phyloP scores from a whole-genome alignment of 2,888 invertebrate genomes.

The Meloe dianella region DNA sequence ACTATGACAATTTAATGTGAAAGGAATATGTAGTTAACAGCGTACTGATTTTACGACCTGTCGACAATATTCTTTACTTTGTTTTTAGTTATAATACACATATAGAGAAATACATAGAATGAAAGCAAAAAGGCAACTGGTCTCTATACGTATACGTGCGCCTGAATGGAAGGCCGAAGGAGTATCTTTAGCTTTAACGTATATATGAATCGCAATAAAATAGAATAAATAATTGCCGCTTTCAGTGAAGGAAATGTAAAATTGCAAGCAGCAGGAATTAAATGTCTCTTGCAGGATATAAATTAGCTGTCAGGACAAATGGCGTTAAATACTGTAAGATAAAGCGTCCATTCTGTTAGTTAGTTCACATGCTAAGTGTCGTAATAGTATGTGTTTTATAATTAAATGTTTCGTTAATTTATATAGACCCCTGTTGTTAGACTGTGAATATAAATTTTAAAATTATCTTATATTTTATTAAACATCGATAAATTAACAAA shows the following conservation, averaged over 20 bases:
- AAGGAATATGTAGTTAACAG: slow-evolving; percentile 13
- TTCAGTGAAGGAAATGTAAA: slow-evolving; percentile 43
- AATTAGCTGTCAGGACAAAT: slow-evolving; percentile 44
- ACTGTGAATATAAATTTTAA: neutral
- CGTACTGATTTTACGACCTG: slow-evolving; percentile 27
- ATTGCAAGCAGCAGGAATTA: slow-evolving; percentile 43
- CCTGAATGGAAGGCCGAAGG: slow-evolving; percentile 26
- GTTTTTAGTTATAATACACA: slow-evolving; percentile 28
- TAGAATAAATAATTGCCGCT: slow-evolving; percentile 42
- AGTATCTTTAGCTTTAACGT: slow-evolving; percentile 30
- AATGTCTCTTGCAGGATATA: slow-evolving; percentile 45
- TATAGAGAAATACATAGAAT: neutral
- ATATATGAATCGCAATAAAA: slow-evolving; percentile 27
- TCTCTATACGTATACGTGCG: neutral
- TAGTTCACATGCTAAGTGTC: slow-evolving; percentile 41
- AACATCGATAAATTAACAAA: neutral
- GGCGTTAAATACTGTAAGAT: slow-evolving; percentile 45
- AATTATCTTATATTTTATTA: neutral
- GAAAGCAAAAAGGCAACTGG: neutral
- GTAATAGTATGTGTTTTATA: neutral
- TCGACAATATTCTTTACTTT: slow-evolving; percentile 30
- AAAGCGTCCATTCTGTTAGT: slow-evolving; percentile 41
- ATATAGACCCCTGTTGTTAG: neutral
- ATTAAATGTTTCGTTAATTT: slow-evolving; percentile 4
- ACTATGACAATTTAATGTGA: slow-evolving; percentile 17